These are phyloP conservation scores for Diarsia dahlii DNA, from an alignment of 2,888 invertebrate genomes.

Conservation along the genomic window DNA sequence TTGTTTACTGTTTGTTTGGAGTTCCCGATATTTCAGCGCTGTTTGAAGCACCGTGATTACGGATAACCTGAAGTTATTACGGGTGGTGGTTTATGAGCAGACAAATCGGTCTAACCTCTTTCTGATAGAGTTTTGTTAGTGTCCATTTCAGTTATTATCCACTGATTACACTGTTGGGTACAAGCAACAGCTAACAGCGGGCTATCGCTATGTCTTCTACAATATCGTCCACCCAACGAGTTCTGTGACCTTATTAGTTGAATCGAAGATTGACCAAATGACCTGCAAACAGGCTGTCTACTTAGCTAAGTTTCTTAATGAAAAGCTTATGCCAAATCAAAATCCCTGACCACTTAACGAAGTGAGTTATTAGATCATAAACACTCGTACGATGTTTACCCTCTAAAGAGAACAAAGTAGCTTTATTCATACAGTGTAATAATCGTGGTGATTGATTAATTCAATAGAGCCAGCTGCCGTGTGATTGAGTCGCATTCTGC, in stretches of 20 bases:
- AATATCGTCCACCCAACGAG: background rate
- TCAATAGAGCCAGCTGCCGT: constrained; percentile 66
- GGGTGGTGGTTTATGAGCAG: too few species aligned
- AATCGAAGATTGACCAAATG: too few species aligned
- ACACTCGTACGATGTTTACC: constrained; percentile 12
- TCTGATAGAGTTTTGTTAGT: too few species aligned
- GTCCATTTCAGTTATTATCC: too few species aligned
- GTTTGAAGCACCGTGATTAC: too few species aligned
- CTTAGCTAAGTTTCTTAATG: background rate
- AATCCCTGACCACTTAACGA: background rate
- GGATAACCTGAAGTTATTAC: too few species aligned
- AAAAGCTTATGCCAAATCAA: background rate
- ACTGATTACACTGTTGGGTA: background rate
- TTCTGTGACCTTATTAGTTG: too few species aligned
- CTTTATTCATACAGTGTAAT: constrained; percentile 68
- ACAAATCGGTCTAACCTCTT: too few species aligned
- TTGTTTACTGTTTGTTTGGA: too few species aligned
- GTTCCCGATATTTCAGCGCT: too few species aligned
- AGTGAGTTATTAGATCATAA: constrained; percentile 19
- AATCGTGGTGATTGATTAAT: constrained; percentile 73
- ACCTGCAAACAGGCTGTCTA: too few species aligned
- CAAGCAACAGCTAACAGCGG: background rate
- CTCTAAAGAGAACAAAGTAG: constrained; percentile 56
- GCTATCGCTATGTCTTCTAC: too few species aligned
- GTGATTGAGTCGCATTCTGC: constrained; percentile 67